Percentiles rank a stretch among this genome's conserved stretches.
phyloP scores from a whole-genome alignment of 2,113 vertebrate genomes.

The Rynchops niger region DNA sequence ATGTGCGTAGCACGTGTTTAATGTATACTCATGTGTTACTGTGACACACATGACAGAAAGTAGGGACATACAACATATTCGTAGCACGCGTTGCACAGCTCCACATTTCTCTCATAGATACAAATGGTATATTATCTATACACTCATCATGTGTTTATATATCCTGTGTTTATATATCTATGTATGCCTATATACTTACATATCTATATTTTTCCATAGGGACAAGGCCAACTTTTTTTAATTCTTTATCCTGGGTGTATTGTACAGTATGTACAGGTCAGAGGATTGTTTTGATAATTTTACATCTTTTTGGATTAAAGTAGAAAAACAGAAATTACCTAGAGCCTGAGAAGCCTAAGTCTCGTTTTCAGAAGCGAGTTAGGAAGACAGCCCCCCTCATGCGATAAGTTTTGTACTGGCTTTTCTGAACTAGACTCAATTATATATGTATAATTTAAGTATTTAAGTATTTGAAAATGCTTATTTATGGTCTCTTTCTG shows the following conservation, averaged over 20 bases:
- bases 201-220: not conserved
- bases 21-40: not conserved
- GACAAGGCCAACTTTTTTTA: not conserved
- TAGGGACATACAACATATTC: not conserved
- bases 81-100: not conserved
- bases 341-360: not conserved
- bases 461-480: not conserved
- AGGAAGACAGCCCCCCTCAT: not conserved
- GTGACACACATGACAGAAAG: not conserved
- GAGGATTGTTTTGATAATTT: not conserved
- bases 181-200: not conserved
- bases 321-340: not conserved
- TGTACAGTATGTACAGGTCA: not conserved
- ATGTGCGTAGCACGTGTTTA: not conserved
- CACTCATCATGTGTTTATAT: not conserved
- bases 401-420: not conserved
- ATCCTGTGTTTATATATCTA: not conserved
- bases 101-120: not conserved
- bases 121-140: not conserved
- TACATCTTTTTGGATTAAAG: not conserved
- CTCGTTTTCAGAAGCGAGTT: not conserved
- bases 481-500: not conserved
- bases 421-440: not conserved
- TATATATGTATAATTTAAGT: not conserved
- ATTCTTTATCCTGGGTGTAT: not conserved